Evolutionary conservation across 2,888 invertebrate species (phyloP).

Genomic region (Shargacucullia verbasci): DNA sequence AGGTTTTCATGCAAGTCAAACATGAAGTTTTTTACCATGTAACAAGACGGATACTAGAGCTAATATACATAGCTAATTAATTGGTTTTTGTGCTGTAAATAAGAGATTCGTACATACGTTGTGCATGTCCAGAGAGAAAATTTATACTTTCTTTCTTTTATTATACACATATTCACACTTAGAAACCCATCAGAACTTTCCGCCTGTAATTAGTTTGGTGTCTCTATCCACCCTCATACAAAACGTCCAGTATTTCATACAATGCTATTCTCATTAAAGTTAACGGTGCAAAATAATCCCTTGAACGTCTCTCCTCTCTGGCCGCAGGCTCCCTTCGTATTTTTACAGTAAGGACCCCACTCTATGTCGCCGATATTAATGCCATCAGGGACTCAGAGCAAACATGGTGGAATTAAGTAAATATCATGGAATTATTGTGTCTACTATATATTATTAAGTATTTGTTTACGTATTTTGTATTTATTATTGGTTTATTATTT

Average conservation of each 20-base stretch:
- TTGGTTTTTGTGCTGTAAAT: too few relatives aligned
- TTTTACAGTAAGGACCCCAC: conserved; percentile 10
- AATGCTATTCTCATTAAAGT: conserved; percentile 7
- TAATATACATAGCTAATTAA: too few relatives aligned
- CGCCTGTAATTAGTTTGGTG: too few relatives aligned
- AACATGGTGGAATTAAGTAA: conserved; percentile 12
- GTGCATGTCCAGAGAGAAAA: too few relatives aligned
- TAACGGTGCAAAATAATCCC: conserved; percentile 31
- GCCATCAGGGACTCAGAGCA: conserved; percentile 6
- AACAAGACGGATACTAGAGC: too few relatives aligned
- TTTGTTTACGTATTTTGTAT: conserved; percentile 17
- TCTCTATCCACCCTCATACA: background rate
- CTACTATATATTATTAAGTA: too few relatives aligned
- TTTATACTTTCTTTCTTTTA: too few relatives aligned
- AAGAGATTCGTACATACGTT: too few relatives aligned
- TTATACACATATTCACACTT: too few relatives aligned
- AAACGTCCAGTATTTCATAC: background rate
- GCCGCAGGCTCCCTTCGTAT: conserved; percentile 45
- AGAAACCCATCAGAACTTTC: too few relatives aligned
- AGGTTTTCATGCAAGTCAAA: too few relatives aligned
- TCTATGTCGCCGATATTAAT: conserved; percentile 26
- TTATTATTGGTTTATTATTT: conserved; percentile 12
- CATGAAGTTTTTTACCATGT: too few relatives aligned
- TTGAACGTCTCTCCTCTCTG: background rate
- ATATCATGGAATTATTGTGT: conserved; percentile 16